phyloP scores from a whole-genome alignment of 2,888 invertebrate genomes.

The Mythimna loreyi region DNA sequence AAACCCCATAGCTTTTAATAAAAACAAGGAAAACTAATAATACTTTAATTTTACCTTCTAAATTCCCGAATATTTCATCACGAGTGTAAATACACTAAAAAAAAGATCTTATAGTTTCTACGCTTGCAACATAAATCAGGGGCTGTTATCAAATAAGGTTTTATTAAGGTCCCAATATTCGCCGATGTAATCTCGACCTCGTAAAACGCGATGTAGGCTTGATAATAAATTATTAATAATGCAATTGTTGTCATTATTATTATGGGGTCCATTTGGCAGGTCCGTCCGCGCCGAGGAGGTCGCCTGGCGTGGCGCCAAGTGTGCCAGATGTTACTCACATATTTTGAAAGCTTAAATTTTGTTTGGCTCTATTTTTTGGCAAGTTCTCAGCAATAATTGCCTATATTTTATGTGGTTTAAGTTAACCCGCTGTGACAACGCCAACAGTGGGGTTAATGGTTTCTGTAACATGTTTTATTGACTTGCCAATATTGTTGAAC shows the following conservation, averaged over 20 bases:
- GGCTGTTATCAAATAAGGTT: conserved; percentile 25
- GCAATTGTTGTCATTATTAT: conserved; percentile 50
- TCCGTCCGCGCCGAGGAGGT: conserved; percentile 44
- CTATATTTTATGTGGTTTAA: conserved; percentile 44
- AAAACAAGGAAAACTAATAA: too few relatives aligned
- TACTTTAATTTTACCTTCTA: too few relatives aligned
- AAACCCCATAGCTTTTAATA: too few relatives aligned
- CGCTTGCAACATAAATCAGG: conserved; percentile 21
- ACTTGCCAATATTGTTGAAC: background rate
- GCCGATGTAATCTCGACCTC: conserved; percentile 38
- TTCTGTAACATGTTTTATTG: conserved; percentile 5
- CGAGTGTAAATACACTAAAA: too few relatives aligned
- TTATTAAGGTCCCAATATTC: conserved; percentile 22
- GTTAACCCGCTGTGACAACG: conserved; percentile 26
- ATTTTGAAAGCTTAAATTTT: conserved; percentile 53
- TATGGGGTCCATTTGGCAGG: conserved; percentile 64
- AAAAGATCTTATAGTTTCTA: conserved; percentile 3
- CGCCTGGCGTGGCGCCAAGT: conserved; percentile 64
- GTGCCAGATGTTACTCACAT: conserved; percentile 63
- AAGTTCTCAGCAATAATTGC: conserved; percentile 46
- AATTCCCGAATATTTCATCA: too few relatives aligned
- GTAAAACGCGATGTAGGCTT: conserved; percentile 33
- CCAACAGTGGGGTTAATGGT: conserved; percentile 28
- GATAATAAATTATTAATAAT: conserved; percentile 55
- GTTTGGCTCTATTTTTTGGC: conserved; percentile 49